Evolutionary conservation across 2,888 invertebrate species (phyloP).

Genomic region (Dicycla oo): DNA sequence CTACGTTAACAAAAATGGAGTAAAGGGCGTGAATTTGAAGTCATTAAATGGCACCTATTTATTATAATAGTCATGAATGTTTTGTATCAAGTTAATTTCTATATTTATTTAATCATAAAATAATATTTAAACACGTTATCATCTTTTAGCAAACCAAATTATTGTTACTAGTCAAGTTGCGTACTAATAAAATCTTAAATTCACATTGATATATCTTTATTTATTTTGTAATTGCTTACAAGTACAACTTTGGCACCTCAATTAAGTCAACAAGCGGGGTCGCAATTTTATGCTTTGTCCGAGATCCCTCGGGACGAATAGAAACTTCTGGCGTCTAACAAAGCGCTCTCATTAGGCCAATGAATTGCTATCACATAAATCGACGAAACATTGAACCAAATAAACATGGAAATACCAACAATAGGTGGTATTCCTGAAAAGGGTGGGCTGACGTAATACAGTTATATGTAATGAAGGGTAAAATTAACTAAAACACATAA

Average conservation of each 20-base stretch:
- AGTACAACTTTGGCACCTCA: constrained; percentile 23
- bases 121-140: neutral
- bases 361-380: constrained; percentile 41
- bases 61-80: too few species aligned
- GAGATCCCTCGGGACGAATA: constrained; percentile 41
- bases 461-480: neutral
- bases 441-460: neutral
- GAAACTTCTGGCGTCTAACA: constrained; percentile 45
- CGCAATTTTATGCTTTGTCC: constrained; percentile 32
- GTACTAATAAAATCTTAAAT: neutral
- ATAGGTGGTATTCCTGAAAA: neutral
- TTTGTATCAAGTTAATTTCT: neutral
- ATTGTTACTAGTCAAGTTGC: neutral
- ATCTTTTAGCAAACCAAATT: neutral
- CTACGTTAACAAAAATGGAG: neutral
- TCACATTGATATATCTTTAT: neutral
- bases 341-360: constrained; percentile 52
- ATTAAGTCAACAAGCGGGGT: constrained; percentile 40
- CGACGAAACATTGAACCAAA: constrained; percentile 22
- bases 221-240: constrained; percentile 4
- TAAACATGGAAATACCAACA: constrained; percentile 7
- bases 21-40: neutral
- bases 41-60: too few species aligned
- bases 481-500: too few species aligned
- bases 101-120: neutral